Base-by-base conservation (phyloP, 2,113 vertebrate genomes). In the Orycteropus afer region DNA sequence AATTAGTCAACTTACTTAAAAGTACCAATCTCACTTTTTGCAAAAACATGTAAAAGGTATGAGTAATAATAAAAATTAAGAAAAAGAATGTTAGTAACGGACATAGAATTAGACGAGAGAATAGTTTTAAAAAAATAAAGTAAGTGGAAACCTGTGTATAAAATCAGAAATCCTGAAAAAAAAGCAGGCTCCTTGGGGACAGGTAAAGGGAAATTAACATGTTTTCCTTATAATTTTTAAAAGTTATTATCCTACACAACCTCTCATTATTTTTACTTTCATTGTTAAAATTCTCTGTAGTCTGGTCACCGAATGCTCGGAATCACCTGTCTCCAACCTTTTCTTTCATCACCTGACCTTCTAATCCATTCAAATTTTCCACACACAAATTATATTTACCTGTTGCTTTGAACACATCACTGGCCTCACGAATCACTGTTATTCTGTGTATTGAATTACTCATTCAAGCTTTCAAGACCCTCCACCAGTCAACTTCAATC, bases 281-380 rank as follows among this genome's bases (percentile, higher is more conserved):
- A 76, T 63, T 63, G 55, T 94, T 93, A 86, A 94, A 94, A 94
- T 61, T 63, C 53, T 90, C 55, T 90, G 78, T 77, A 90, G 89
- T 86, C 76, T 86, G 18, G 34, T 49, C 90, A 92, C 63, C 84
- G 79, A 91, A 93, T 95, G 67, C 37, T 69, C 77, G 63, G n/a
- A 86, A 18, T 92, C 49, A 85, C 65, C 61, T 51, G 14, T 95
- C 59, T 94, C 74, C 34, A n/a, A 49, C n/a, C n/a, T 90, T 87
- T 95, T 88, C 88, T 95, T 88, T 96, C 88, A 88, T 80, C 89
- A 94, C 61, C 37, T 96, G 78, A 40, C 55, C 90, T 87, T 96
- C 77, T 94, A 90, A 83, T 57, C 86, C 73, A 93, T 91, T 91
- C 83, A 93, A 96, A 96, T 96, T 67, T 89, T 63, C 29, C 77